Conservation (phyloP, 2,113 vertebrate genomes). For the Glareola pratincola region DNA sequence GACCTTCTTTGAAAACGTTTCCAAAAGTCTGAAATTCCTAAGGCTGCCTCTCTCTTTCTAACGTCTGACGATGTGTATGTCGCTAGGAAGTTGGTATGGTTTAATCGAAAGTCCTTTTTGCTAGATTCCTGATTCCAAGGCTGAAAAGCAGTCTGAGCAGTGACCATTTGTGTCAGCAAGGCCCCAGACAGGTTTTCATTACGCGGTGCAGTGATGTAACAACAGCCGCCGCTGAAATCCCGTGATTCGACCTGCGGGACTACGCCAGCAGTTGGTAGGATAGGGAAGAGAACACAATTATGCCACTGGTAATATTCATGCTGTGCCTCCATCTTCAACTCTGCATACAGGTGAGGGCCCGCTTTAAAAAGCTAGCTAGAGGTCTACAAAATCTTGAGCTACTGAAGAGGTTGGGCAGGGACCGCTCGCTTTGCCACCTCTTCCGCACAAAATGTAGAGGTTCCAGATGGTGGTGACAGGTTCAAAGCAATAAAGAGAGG, state of each 20-base stretch:
- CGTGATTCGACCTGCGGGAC: background rate
- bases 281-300: background rate
- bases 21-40: background rate
- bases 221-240: background rate
- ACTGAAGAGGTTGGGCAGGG: background rate
- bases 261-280: background rate
- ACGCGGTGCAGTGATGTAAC: background rate
- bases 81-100: background rate
- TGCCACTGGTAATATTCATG: background rate
- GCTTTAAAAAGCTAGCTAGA: background rate
- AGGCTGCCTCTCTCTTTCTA: background rate
- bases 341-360: background rate
- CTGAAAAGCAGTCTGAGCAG: background rate
- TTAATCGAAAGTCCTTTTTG: background rate
- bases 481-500: background rate
- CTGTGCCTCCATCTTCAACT: background rate
- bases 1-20: background rate
- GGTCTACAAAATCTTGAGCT: background rate
- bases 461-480: background rate
- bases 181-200: background rate
- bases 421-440: background rate
- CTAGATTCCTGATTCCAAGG: background rate
- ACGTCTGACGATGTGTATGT: rapidly evolving
- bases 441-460: background rate
- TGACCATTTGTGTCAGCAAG: background rate